Base-by-base conservation (phyloP, 2,113 vertebrate genomes). In the Peromyscus polionotus region DNA sequence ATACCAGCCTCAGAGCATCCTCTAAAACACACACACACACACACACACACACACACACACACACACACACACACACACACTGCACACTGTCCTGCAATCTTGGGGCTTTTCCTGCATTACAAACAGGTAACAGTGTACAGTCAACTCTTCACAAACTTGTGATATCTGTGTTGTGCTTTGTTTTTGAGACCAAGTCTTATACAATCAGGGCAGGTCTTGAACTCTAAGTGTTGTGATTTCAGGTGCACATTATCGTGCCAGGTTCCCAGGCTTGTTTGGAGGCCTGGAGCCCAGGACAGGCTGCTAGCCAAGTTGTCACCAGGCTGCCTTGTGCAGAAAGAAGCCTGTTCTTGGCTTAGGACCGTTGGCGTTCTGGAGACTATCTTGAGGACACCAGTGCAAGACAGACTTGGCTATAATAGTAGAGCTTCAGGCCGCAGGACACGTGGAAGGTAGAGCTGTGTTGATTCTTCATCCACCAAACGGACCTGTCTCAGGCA, bases 381-480 rank as follows among this genome's bases (percentile, higher is more conserved):
- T 20, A 57, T 94, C 86, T 28, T 1, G 11, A 83, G 68, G 85
- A n/a, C 54, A n/a, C 19, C 20, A 42, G 84, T 84, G 59, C 67
- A 87, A 87, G 80, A 51, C 65, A 81, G 81, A 39, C 45, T 31
- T 31, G 48, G 65, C 80, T 48, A 36, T 85, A 33, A 72, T 0
- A 45, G 83, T n/a, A 42, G 68, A 22, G 54, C 79, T 95, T 83
- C 42, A 54, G 68, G 65, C 67, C 61, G 45, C 16, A 28, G 65
- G 36, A n/a, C 68, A 93, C 31, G 67, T 51, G 67, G 83, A 83
- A 87, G 76, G 76, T 39, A 42, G 45, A 87, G 84, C 65, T 94
- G 72, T 65, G 94, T 95, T 91, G 87, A 88, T 93, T 95, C 93
- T 94, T 94, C 63, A 80, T 67, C 65, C 51, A 72, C 90, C 84